Conservation (phyloP, 2,113 vertebrate genomes). For the Tachycineta bicolor region DNA sequence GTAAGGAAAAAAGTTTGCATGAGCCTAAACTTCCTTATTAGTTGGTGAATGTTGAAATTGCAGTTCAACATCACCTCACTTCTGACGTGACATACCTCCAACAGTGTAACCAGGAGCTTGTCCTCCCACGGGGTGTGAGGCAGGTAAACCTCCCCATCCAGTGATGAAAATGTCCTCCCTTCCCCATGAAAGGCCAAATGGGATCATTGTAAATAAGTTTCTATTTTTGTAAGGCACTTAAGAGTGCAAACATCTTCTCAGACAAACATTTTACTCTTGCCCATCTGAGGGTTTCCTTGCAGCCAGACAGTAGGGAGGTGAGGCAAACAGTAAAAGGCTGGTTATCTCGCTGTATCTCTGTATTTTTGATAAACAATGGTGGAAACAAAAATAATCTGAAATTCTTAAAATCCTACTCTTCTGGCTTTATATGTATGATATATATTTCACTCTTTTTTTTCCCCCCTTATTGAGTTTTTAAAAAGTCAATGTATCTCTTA, state of each 20-base stretch:
- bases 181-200: constrained; percentile 54
- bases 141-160: neutral
- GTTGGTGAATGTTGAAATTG: neutral
- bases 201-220: constrained; percentile 53
- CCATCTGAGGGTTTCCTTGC: neutral
- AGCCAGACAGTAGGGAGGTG: neutral
- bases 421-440: constrained; percentile 24
- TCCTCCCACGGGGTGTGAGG: neutral
- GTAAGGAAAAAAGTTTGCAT: constrained; percentile 35
- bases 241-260: neutral
- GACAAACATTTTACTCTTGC: constrained; percentile 35
- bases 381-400: constrained; percentile 12
- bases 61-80: neutral
- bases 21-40: constrained; percentile 49
- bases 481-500: constrained; percentile 22
- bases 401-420: constrained; percentile 29
- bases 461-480: neutral
- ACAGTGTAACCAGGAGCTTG: neutral
- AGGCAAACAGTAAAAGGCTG: constrained; percentile 4
- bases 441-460: neutral
- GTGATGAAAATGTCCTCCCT: constrained; percentile 10
- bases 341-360: constrained; percentile 8
- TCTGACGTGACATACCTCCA: neutral
- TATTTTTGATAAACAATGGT: neutral
- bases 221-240: constrained; percentile 14